Base-by-base conservation (phyloP, 64 coral and sea anemone genomes). In the Montipora cactus region DNA sequence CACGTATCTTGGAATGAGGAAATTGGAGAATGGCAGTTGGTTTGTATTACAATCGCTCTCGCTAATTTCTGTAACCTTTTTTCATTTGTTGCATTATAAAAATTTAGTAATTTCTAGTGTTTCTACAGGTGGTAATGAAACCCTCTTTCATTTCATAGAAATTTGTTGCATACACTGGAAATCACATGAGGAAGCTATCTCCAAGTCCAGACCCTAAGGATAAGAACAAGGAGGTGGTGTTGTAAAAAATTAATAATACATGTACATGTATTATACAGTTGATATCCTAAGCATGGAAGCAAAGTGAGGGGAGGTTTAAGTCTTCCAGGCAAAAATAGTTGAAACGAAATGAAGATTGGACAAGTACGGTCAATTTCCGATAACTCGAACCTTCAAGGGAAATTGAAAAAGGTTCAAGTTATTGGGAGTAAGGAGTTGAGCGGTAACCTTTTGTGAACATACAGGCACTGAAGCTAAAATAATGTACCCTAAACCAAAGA, bases 1-100 rank as follows among this genome's bases (percentile, higher is more conserved):
- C 81, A 99, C 69, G 94, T 93, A 10, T 89, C 92, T 22, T 99
- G 98, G 98, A 99, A 99, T 96, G 98, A 99, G 77, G 95, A 99
- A 69, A 89, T 99, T 15, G 98, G 98, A 70, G 98, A 99, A 86
- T 99, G 98, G 98, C 95, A 96, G n/a, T 52, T 99, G 89, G 98
- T 99, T 77, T 94, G 92, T 67, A 74, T 21, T 58, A 78, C 16
- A 21, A 66, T 81, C n/a, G 0, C 61, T 64, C 11, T 16, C 14
- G 4, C 13, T 64, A 64, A 3, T 57, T 81, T 4, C 6, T 15
- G 50, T 20, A 19, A 67, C 13, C 14, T 14, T 55, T 10, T 62
- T 83, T 37, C 21, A 44, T 70, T 47, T 37, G 1, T 37, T 85
- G 53, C 37, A 68, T 74, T 21, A 48, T 19, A 2, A 18, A 18